phyloP scores from a whole-genome alignment of 2,797 vertebrate genomes.

The Hoplostethus mediterraneus region DNA sequence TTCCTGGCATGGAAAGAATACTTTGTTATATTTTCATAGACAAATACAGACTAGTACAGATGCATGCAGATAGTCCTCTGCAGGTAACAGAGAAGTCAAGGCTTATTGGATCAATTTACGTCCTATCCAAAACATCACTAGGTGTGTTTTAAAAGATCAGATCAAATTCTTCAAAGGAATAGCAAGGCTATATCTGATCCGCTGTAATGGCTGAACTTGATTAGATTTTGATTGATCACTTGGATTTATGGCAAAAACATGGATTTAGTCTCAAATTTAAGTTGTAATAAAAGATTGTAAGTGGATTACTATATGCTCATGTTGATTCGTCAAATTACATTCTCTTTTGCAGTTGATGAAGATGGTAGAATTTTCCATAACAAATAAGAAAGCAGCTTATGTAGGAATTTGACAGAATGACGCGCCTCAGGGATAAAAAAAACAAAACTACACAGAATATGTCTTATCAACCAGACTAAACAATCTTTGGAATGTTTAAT shows the following conservation, averaged over 20 bases:
- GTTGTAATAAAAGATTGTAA: neutral
- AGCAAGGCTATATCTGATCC: neutral
- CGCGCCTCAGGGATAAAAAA: neutral
- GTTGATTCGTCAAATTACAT: neutral
- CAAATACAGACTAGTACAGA: conserved; percentile 60
- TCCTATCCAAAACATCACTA: neutral
- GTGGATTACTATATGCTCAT: neutral
- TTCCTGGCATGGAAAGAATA: conserved; percentile 32
- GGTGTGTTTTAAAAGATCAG: neutral
- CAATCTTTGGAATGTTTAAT: neutral
- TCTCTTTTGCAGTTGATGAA: neutral
- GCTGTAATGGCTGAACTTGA: neutral
- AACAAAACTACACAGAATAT: neutral
- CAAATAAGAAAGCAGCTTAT: neutral
- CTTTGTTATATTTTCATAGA: conserved; percentile 41
- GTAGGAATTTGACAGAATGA: neutral
- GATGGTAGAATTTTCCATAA: neutral
- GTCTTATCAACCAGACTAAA: conserved; percentile 1
- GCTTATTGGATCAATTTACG: conserved; percentile 7
- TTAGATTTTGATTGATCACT: neutral
- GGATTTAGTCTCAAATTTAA: too few relatives aligned
- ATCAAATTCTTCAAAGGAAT: neutral
- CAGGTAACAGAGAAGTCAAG: conserved; percentile 2
- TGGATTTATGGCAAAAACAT: too few relatives aligned
- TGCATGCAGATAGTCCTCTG: conserved; percentile 33